A percentile compares a stretch with the other conserved stretches of the same genome.
Conservation (phyloP, 2,113 vertebrate genomes). For the Puntigrus tetrazona region DNA sequence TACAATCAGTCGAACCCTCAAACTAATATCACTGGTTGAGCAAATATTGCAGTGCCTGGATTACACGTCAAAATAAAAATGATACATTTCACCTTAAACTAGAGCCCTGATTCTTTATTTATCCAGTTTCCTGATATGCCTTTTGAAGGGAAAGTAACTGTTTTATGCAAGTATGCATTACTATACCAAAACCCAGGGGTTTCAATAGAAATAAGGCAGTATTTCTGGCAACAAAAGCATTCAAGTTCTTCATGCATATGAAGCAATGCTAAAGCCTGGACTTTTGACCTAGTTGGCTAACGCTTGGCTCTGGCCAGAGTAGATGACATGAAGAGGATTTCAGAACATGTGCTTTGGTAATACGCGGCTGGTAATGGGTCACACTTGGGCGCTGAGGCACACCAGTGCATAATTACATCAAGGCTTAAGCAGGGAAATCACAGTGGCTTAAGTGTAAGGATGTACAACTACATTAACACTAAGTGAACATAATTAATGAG, state of each 20-base stretch:
- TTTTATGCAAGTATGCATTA: background rate
- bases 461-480: background rate
- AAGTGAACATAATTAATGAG: background rate
- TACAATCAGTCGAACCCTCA: background rate
- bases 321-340: slow-evolving; percentile 1
- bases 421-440: slow-evolving; percentile 20
- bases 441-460: slow-evolving; percentile 18
- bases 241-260: slow-evolving; percentile 4
- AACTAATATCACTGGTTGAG: background rate
- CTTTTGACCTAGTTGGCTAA: slow-evolving; percentile 21
- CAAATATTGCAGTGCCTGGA: background rate
- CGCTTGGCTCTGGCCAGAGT: background rate
- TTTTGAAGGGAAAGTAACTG: background rate
- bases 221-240: slow-evolving; percentile 26
- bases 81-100: background rate
- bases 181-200: background rate
- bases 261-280: slow-evolving; percentile 30
- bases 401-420: slow-evolving; percentile 28
- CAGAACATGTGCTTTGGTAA: slow-evolving; percentile 37
- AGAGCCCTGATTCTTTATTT: background rate
- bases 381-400: slow-evolving; percentile 4
- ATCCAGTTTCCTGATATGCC: background rate
- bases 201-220: slow-evolving; percentile 9
- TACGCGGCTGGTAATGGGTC: background rate
- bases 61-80: background rate